phyloP scores from a whole-genome alignment of 2,113 vertebrate genomes.

The Ivindomyrus marchei region DNA sequence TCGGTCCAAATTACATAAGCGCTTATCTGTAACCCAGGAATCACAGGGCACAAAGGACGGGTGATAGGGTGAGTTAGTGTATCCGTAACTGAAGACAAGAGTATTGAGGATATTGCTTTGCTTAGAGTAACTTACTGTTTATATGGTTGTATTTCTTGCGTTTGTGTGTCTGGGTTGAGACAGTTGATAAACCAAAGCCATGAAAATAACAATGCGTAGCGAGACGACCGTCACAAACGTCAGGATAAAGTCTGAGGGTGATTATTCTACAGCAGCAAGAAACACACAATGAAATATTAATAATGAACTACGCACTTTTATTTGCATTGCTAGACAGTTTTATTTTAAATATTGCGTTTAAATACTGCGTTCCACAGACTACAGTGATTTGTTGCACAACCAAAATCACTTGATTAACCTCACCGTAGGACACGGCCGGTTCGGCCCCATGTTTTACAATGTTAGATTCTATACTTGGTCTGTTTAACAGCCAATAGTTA shows the following conservation, averaged over 20 bases:
- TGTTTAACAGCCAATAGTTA: not conserved
- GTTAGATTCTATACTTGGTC: not conserved
- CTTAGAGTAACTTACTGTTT: not conserved
- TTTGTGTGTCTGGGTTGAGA: not conserved
- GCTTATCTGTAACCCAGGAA: not conserved
- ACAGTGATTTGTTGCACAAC: not conserved
- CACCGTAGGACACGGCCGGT: not conserved
- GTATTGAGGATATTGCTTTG: not conserved
- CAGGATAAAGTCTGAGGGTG: not conserved
- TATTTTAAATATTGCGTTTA: not conserved
- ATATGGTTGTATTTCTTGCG: not conserved
- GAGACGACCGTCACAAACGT: not conserved
- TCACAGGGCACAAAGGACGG: not conserved
- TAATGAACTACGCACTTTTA: not conserved
- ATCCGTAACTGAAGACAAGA: not conserved
- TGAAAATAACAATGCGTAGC: not conserved
- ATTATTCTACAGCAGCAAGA: not conserved
- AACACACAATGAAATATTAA: not conserved
- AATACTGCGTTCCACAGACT: not conserved
- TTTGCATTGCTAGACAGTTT: not conserved
- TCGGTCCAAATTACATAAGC: not conserved
- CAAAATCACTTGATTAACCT: not conserved
- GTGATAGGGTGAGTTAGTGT: not conserved
- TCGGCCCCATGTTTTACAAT: not conserved
- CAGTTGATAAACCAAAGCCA: not conserved